phyloP scores from a whole-genome alignment of 2,888 invertebrate species.

The Mythimna impura region DNA sequence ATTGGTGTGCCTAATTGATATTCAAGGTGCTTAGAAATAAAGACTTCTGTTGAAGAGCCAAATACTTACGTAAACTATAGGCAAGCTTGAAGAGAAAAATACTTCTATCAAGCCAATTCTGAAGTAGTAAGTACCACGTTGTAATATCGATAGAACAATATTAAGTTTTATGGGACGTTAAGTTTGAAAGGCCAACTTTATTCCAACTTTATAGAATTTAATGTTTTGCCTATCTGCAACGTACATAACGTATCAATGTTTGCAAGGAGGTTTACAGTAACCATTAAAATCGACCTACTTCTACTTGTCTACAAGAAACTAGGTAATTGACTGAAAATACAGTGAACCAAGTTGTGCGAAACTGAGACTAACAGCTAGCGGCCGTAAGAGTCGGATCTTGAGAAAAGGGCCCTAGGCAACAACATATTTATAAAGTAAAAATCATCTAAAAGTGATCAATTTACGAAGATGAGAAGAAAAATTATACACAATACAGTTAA shows the following conservation, averaged over 20 bases:
- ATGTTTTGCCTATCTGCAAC: conserved; percentile 19
- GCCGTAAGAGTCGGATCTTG: no score
- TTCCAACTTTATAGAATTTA: conserved; percentile 23
- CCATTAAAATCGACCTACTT: conserved; percentile 47
- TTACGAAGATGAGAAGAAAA: no score
- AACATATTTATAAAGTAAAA: no score
- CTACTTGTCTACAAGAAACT: conserved; percentile 14
- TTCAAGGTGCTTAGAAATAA: neutral
- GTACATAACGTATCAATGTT: conserved; percentile 26
- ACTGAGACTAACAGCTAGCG: no score
- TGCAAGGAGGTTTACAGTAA: conserved; percentile 36
- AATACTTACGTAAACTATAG: neutral
- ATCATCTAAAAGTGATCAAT: no score
- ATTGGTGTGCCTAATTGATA: neutral
- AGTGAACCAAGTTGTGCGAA: neutral
- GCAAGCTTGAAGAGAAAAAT: neutral
- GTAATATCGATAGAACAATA: neutral
- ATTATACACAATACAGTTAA: no score
- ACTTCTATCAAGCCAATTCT: neutral
- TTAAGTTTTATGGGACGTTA: conserved; percentile 4
- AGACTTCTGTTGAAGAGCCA: neutral
- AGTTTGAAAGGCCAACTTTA: conserved; percentile 25
- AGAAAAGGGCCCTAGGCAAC: no score
- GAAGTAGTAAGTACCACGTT: neutral
- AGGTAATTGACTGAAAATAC: conserved; percentile 4